Percentiles rank a stretch among this genome's conserved stretches.
Conservation (phyloP, 2,113 vertebrate genomes). For the Chitala chitala region DNA sequence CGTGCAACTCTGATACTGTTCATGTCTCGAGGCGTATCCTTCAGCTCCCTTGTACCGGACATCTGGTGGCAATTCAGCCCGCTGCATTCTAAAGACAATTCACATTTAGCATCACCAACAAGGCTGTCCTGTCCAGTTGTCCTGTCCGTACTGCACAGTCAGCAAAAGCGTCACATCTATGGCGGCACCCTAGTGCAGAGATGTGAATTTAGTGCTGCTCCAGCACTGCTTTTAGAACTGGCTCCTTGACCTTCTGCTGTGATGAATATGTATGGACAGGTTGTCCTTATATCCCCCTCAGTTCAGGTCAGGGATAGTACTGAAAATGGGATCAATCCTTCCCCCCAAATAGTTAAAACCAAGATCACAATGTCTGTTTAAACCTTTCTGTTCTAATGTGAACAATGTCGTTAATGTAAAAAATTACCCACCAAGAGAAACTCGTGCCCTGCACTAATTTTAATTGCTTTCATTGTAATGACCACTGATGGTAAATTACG, state of each 20-base stretch:
- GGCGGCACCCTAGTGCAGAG: background rate
- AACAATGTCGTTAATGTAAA: background rate
- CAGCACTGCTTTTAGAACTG: slow-evolving; percentile 24
- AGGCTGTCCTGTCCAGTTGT: background rate
- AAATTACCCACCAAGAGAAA: background rate
- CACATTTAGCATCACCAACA: background rate
- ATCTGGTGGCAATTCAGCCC: background rate
- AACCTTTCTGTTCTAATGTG: background rate
- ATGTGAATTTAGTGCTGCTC: slow-evolving; percentile 26
- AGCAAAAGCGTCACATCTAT: slow-evolving; percentile 34
- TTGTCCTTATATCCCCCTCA: slow-evolving; percentile 11
- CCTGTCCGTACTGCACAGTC: slow-evolving; percentile 7
- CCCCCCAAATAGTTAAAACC: background rate
- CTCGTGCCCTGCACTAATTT: background rate
- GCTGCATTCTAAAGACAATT: background rate
- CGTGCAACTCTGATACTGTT: too few relatives aligned
- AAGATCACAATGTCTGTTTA: background rate
- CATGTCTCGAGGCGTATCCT: too few relatives aligned
- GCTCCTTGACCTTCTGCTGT: slow-evolving; percentile 37
- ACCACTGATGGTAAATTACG: background rate
- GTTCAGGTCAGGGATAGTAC: slow-evolving; percentile 23
- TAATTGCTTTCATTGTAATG: slow-evolving; percentile 11
- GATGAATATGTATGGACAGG: slow-evolving; percentile 40
- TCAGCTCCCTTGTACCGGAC: background rate
- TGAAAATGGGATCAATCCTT: slow-evolving; percentile 34